Conservation (phyloP, 1,140 invertebrate genomes). For the Drosophila arizonae region DNA sequence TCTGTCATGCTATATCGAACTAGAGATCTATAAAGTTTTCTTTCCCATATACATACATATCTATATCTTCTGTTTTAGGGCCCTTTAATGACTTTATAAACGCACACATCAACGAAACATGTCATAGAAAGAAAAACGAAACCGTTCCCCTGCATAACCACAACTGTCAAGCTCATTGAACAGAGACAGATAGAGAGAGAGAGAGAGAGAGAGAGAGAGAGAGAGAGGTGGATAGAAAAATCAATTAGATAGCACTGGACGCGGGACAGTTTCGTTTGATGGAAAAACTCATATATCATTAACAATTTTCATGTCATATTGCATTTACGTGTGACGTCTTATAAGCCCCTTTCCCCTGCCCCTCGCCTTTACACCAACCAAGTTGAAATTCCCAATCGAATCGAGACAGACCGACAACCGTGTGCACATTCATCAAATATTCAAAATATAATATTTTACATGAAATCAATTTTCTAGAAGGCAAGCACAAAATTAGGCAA, state of each 20-base stretch:
- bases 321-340: slow-evolving; percentile 62
- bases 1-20: slow-evolving; percentile 30
- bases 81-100: slow-evolving; percentile 73
- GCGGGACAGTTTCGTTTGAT: slow-evolving; percentile 30
- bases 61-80: slow-evolving; percentile 1
- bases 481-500: slow-evolving; percentile 46
- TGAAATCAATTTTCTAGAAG: slow-evolving; percentile 26
- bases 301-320: slow-evolving; percentile 76
- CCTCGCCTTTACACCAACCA: background rate
- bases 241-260: slow-evolving; percentile 64
- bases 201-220: background rate
- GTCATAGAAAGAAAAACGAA: slow-evolving; percentile 18
- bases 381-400: slow-evolving; percentile 37
- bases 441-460: slow-evolving; percentile 69
- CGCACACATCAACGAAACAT: slow-evolving; percentile 30
- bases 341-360: slow-evolving; percentile 1
- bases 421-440: slow-evolving; percentile 67
- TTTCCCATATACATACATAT: background rate
- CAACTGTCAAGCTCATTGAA: slow-evolving; percentile 25
- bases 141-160: background rate
- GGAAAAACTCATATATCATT: slow-evolving; percentile 73
- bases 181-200: background rate
- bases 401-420: slow-evolving; percentile 22
- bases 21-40: background rate
- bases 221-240: slow-evolving; percentile 26